Evolutionary conservation across 35 echinoderm and acorn worm genomes (phyloP), one percentile per base, ranked within the genome.

Genomic region (Stichopus chloronotus): DNA sequence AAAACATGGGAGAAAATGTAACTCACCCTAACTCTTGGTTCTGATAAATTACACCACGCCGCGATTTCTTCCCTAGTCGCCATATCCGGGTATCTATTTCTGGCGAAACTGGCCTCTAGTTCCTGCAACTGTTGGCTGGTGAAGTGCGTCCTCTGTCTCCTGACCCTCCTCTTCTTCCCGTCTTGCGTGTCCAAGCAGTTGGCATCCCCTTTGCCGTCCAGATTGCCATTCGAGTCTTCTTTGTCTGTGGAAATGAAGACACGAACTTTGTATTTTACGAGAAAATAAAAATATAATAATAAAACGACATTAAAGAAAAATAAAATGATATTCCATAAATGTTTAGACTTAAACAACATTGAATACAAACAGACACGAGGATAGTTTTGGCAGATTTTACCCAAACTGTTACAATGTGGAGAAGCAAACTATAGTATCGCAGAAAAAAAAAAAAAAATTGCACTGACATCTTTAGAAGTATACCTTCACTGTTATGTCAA

Each of bases 111-210:
- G 0, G 94, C 94, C 78, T 95, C 94, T 13, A 95, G 92, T 80
- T 95, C 94, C 65, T 95, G 94, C 30, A 95, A 86, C 79, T 95
- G 94, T 80, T 95, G 94, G 58, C 94, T 95, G 69, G 94, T 95
- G 87, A 93, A 95, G 71, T 93, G 94, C 57, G 94, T 95, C 63
- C 94, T 88, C 86, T 95, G 94, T 90, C 94, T 78, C 24, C 94
- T 71, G 54, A 92, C 90, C 22, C 94, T 86, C 7, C 84, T 90
- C 61, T 94, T 94, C 69, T 96, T 96, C 0, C 95, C 83, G 25
- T 89, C 87, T n/a, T 65, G 87, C 14, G 25, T 89, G 82, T 93
- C 79, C 74, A 92, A 84, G 24, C 90, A 25, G 21, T 96, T 87
- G 14, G 81, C 76, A 25, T 58, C 74, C 12, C 83, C 63, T 12